Conservation (phyloP, 2,113 vertebrate species). For the Laticauda colubrina region DNA sequence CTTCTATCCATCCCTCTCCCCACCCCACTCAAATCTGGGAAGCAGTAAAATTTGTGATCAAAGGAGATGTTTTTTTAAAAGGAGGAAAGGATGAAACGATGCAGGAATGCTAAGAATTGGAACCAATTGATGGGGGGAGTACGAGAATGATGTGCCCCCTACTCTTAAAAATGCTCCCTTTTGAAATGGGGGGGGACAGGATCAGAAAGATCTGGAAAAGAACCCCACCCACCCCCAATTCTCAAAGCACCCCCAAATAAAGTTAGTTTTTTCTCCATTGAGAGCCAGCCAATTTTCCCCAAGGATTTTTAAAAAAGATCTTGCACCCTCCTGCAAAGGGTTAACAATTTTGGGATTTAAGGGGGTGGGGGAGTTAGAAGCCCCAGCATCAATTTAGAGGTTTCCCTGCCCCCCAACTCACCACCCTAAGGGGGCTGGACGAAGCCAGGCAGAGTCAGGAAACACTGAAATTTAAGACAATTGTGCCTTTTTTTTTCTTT, state of each 20-base stretch:
- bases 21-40: not conserved
- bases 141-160: not conserved
- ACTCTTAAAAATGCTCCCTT: not conserved
- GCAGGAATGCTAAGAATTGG: not conserved
- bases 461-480: not conserved
- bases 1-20: not conserved
- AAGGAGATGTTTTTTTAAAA: not conserved
- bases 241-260: not conserved
- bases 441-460: not conserved
- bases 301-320: not conserved
- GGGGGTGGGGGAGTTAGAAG: constrained; percentile 25
- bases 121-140: not conserved
- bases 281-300: not conserved
- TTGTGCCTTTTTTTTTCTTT: not conserved
- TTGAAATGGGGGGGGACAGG: not conserved
- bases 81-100: too few species aligned
- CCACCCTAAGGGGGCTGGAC: fast-evolving
- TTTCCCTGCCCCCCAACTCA: not conserved
- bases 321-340: not conserved
- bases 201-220: not conserved
- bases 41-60: not conserved
- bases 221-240: too few species aligned
- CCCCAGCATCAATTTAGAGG: not conserved
- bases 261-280: not conserved
- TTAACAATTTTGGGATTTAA: not conserved